Percentiles rank a stretch among this genome's conserved stretches.
These are phyloP conservation scores for Zenarchopterus dispar DNA, from an alignment of 2,797 vertebrate species.

Conservation along the genomic window DNA sequence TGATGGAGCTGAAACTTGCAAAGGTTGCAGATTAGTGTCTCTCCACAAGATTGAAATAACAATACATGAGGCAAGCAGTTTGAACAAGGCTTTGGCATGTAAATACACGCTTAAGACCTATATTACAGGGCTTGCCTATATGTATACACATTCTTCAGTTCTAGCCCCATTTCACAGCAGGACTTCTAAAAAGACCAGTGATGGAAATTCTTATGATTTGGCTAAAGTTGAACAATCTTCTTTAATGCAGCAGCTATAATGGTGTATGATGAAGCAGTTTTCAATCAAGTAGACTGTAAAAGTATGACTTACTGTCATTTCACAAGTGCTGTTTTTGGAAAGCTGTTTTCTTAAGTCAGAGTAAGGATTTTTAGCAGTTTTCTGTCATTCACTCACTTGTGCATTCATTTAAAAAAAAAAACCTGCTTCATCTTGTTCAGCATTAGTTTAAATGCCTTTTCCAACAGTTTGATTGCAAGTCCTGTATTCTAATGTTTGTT, in stretches of 20 bases:
- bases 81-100: slow-evolving; percentile 38
- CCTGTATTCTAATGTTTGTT: too few relatives aligned
- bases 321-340: not conserved
- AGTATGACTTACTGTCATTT: not conserved
- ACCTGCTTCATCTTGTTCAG: too few relatives aligned
- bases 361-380: too few relatives aligned
- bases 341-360: too few relatives aligned
- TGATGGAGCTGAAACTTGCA: slow-evolving; percentile 13
- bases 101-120: slow-evolving; percentile 44
- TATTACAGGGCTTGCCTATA: slow-evolving; percentile 33
- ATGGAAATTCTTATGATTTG: slow-evolving; percentile 6
- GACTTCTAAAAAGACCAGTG: slow-evolving; percentile 8
- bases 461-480: too few relatives aligned
- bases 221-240: not conserved
- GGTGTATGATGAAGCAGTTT: not conserved
- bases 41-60: slow-evolving; percentile 6
- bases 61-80: slow-evolving; percentile 23
- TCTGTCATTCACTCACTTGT: too few relatives aligned
- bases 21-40: slow-evolving; percentile 8
- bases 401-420: too few relatives aligned
- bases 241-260: not conserved
- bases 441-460: too few relatives aligned
- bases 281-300: not conserved
- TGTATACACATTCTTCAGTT: slow-evolving; percentile 51
- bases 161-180: slow-evolving; percentile 26